Evolutionary conservation across 1,140 invertebrate genomes (phyloP).

Genomic region (Agrypnia vestita): DNA sequence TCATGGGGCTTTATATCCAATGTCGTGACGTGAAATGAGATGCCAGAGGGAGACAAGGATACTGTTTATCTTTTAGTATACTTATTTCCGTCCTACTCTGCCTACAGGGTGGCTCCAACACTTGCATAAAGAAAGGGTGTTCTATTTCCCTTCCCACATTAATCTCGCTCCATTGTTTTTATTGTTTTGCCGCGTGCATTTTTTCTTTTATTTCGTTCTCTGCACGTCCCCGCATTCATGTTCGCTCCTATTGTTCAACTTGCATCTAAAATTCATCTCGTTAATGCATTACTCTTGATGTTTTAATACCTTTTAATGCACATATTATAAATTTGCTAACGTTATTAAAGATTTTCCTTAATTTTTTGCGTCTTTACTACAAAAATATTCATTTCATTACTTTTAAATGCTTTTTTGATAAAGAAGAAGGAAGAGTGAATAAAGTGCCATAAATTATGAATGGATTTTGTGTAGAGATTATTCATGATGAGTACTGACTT

Average conservation of each 20-base stretch:
- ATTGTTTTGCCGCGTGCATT: slow-evolving; percentile 31
- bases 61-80: not conserved
- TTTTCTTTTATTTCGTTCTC: slow-evolving; percentile 27
- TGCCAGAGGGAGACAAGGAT: slow-evolving; percentile 1
- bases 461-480: too few relatives aligned
- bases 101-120: slow-evolving; percentile 14
- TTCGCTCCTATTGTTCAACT: slow-evolving; percentile 16
- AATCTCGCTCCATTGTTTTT: slow-evolving; percentile 46
- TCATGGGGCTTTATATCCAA: slow-evolving; percentile 17
- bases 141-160: slow-evolving; percentile 43
- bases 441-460: too few relatives aligned
- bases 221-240: slow-evolving; percentile 20
- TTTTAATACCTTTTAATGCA: too few relatives aligned
- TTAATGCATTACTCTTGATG: not conserved
- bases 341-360: too few relatives aligned
- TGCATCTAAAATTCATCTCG: slow-evolving; percentile 30
- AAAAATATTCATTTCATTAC: too few relatives aligned
- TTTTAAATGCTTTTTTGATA: too few relatives aligned
- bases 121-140: slow-evolving; percentile 27
- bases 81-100: not conserved
- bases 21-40: slow-evolving; percentile 26
- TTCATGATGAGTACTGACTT: too few relatives aligned
- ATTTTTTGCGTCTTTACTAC: too few relatives aligned
- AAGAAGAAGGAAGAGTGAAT: too few relatives aligned
- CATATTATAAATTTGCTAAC: too few relatives aligned